A percentile compares a stretch with the other conserved stretches of the same genome.
Evolutionary conservation across 2,797 vertebrate species (phyloP).

Genomic region (Rhinichthys osculus): DNA sequence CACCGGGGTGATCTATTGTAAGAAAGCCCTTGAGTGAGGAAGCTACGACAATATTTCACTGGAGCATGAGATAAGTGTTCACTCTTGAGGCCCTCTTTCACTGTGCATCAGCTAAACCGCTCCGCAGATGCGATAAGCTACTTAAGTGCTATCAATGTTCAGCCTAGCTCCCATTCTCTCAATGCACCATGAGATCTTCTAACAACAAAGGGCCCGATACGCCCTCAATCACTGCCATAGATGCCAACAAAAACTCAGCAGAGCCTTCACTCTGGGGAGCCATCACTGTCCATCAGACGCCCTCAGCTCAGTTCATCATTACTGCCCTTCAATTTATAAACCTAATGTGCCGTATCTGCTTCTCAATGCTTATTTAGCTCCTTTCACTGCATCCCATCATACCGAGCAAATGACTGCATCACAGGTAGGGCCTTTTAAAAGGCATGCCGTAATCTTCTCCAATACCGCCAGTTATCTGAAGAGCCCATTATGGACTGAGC

Average conservation of each 20-base stretch:
- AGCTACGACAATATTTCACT: conserved; percentile 28
- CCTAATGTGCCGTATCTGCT: conserved; percentile 44
- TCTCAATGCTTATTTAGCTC: conserved; percentile 37
- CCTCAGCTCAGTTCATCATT: conserved; percentile 36
- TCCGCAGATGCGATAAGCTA: conserved; percentile 49
- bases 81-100: conserved; percentile 36
- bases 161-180: conserved; percentile 36
- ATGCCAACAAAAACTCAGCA: conserved; percentile 30
- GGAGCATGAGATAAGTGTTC: conserved; percentile 41
- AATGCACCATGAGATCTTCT: conserved; percentile 35
- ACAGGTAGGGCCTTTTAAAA: conserved; percentile 11
- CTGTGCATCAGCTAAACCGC: conserved; percentile 31
- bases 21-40: conserved; percentile 35
- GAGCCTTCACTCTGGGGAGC: conserved; percentile 46
- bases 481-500: conserved; percentile 22
- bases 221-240: conserved; percentile 41
- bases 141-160: conserved; percentile 50
- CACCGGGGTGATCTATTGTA: conserved; percentile 38
- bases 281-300: conserved; percentile 42
- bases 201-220: conserved; percentile 31
- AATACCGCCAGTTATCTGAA: conserved; percentile 39
- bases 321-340: conserved; percentile 40
- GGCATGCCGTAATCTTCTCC: conserved; percentile 16
- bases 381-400: conserved; percentile 31
- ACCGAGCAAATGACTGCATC: conserved; percentile 15